Percentiles rank a stretch among this genome's conserved stretches.
Evolutionary conservation across 1,140 invertebrate genomes (phyloP).

Genomic region (Epicauta chinensis): DNA sequence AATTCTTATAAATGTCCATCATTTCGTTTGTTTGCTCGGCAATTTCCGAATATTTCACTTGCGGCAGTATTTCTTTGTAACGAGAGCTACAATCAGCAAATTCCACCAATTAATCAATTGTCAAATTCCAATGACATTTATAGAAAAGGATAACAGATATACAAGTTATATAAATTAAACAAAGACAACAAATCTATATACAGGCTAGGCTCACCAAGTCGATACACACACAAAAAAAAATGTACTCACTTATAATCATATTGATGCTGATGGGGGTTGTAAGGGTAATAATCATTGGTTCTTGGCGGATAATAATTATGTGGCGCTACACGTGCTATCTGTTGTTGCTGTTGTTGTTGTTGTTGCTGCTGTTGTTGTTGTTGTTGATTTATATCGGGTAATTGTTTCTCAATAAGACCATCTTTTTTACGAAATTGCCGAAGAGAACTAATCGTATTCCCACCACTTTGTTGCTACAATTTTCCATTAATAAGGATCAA

Average conservation of each 20-base stretch:
- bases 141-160: no score
- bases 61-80: constrained; percentile 18
- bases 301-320: constrained; percentile 34
- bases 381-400: constrained; percentile 5
- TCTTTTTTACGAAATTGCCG: constrained; percentile 40
- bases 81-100: not conserved
- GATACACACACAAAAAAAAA: no score
- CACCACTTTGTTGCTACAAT: not conserved
- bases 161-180: no score
- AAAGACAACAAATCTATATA: no score
- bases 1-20: no score
- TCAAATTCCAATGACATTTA: no score
- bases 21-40: constrained; percentile 21
- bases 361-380: not conserved
- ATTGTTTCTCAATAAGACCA: constrained; percentile 23
- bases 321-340: constrained; percentile 34
- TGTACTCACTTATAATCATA: constrained; percentile 7
- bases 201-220: no score
- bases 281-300: constrained; percentile 27
- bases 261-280: constrained; percentile 17
- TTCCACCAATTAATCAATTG: not conserved
- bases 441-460: constrained; percentile 32
- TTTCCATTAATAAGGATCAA: not conserved
- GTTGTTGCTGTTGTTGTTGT: constrained; percentile 8
- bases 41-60: constrained; percentile 40